Evolutionary conservation across 2,888 invertebrate genomes (phyloP).

Genomic region (Actias luna): DNA sequence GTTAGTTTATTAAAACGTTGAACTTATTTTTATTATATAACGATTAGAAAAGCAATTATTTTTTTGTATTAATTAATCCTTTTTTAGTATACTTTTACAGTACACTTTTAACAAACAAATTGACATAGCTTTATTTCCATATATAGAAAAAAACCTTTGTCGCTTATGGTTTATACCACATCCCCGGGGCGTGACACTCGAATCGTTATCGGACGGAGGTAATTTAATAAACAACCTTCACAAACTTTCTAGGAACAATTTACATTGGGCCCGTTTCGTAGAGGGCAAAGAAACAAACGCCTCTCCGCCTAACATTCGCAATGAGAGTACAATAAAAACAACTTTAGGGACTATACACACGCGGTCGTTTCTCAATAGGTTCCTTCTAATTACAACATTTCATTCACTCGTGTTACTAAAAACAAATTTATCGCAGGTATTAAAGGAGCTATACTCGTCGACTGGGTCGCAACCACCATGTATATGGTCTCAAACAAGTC

Average conservation of each 20-base stretch:
- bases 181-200: constrained; percentile 28
- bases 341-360: constrained; percentile 17
- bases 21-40: background rate
- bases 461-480: too few species aligned
- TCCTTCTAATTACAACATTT: background rate
- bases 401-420: background rate
- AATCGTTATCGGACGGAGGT: constrained; percentile 35
- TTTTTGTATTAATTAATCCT: too few species aligned
- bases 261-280: constrained; percentile 37
- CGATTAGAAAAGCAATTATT: background rate
- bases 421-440: background rate
- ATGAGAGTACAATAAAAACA: constrained; percentile 32
- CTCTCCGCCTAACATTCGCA: constrained; percentile 24
- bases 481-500: too few species aligned
- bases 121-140: too few species aligned
- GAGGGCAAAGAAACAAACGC: constrained; percentile 32
- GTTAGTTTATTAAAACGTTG: too few species aligned
- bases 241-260: constrained; percentile 47
- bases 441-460: background rate
- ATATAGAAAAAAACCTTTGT: background rate
- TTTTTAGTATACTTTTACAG: too few species aligned
- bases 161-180: constrained; percentile 16
- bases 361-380: background rate
- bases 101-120: too few species aligned
- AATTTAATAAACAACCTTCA: constrained; percentile 50